Evolutionary conservation across 2,797 vertebrate species (phyloP).

Genomic region (Hippocampus kuda): DNA sequence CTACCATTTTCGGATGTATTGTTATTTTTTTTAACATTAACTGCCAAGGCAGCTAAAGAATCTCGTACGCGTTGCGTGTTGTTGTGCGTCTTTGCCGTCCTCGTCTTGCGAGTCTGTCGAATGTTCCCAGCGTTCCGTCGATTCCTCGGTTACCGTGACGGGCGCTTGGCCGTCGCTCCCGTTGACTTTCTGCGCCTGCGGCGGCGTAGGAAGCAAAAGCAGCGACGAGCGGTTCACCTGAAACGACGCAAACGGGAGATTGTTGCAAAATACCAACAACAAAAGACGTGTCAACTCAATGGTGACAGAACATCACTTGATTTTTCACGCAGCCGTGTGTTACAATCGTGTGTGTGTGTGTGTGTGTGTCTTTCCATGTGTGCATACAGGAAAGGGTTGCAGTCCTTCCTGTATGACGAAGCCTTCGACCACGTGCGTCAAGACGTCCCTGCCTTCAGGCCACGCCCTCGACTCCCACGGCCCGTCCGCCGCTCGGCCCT

Average conservation of each 20-base stretch:
- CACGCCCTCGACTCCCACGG: constrained; percentile 50
- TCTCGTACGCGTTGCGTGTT: constrained; percentile 32
- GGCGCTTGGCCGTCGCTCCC: constrained; percentile 68
- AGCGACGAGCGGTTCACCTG: constrained; percentile 93
- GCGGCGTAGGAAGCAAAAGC: constrained; percentile 70
- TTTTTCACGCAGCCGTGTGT: neutral
- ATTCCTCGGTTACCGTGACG: constrained; percentile 62
- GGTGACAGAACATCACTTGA: no score
- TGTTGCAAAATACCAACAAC: neutral
- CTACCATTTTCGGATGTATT: no score
- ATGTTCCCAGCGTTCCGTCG: constrained; percentile 68
- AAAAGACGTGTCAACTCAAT: neutral
- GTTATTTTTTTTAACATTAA: no score
- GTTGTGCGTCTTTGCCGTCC: constrained; percentile 65
- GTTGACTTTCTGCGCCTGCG: constrained; percentile 68
- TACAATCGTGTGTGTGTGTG: neutral
- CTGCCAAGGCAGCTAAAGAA: no score
- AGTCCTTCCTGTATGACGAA: constrained; percentile 97
- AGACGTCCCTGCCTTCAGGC: constrained; percentile 72
- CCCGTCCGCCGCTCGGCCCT: constrained; percentile 25
- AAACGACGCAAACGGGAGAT: neutral
- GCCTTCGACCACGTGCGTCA: constrained; percentile 94
- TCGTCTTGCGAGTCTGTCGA: constrained; percentile 79
- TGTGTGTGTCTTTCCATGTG: constrained; percentile 9
- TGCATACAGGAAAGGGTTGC: constrained; percentile 84